phyloP scores from a whole-genome alignment of 2,113 vertebrate species.

The Grammomys dolichurus region DNA sequence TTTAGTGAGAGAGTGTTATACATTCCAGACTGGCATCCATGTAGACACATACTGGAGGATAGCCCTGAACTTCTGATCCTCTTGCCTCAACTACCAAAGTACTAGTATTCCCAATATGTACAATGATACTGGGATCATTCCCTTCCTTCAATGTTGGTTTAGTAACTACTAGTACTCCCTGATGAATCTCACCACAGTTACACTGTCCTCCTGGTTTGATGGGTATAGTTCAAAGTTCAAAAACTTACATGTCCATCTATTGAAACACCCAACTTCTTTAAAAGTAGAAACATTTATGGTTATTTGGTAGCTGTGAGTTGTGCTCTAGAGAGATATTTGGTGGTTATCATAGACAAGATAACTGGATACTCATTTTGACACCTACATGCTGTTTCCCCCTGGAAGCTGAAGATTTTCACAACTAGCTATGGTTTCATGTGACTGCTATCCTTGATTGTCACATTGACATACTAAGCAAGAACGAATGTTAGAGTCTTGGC shows the following conservation, averaged over 20 bases:
- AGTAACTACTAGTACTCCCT: not conserved
- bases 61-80: not conserved
- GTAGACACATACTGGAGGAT: no score
- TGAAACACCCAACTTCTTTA: not conserved
- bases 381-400: not conserved
- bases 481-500: not conserved
- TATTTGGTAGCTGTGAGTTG: not conserved
- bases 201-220: not conserved
- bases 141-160: not conserved
- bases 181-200: no score
- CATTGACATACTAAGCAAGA: no score
- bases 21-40: not conserved
- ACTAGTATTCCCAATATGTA: not conserved
- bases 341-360: not conserved
- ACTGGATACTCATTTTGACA: not conserved
- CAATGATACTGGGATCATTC: not conserved
- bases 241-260: not conserved
- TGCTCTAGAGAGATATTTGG: not conserved
- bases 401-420: not conserved
- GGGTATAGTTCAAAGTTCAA: not conserved
- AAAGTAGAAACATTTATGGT: not conserved
- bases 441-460: no score
- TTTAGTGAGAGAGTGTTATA: no score
- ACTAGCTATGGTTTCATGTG: not conserved
- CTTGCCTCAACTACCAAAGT: no score